phyloP scores from a whole-genome alignment of 2,113 vertebrate genomes.

The Thermophis baileyi region DNA sequence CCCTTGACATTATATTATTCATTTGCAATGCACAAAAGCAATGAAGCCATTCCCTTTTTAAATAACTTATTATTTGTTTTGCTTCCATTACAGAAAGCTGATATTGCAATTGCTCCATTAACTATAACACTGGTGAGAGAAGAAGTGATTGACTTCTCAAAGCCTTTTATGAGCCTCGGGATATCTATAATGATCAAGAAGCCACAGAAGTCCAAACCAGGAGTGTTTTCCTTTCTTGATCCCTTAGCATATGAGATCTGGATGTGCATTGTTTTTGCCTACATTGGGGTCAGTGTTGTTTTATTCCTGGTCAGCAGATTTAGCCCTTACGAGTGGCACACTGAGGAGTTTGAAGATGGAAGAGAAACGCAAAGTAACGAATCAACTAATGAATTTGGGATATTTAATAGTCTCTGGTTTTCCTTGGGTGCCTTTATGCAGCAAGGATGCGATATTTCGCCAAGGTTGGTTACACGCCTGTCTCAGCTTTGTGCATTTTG shows the following conservation, averaged over 20 bases:
- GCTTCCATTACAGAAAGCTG: slow-evolving; percentile 88
- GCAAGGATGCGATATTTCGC: slow-evolving; percentile 95
- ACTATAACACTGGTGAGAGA: slow-evolving; percentile 98
- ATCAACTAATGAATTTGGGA: slow-evolving; percentile 99
- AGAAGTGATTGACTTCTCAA: slow-evolving; percentile 99
- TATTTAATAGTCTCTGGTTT: slow-evolving; percentile 99
- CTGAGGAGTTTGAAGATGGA: slow-evolving; percentile 97
- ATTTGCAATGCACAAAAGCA: slow-evolving; percentile 30
- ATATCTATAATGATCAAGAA: slow-evolving; percentile 99
- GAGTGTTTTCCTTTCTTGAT: slow-evolving; percentile 98
- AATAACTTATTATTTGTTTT: slow-evolving; percentile 41
- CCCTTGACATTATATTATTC: slow-evolving; percentile 35
- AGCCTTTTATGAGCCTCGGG: slow-evolving; percentile 98
- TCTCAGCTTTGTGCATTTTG: slow-evolving; percentile 81
- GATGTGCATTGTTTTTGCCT: slow-evolving; percentile 99
- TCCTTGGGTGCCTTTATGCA: slow-evolving; percentile 94
- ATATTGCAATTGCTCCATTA: slow-evolving; percentile 95
- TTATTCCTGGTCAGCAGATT: slow-evolving; percentile 99
- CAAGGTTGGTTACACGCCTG: slow-evolving; percentile 80
- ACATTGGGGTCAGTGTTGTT: slow-evolving; percentile 99
- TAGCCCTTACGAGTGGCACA: slow-evolving; percentile 99
- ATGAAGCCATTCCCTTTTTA: slow-evolving; percentile 21
- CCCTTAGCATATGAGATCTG: slow-evolving; percentile 99
- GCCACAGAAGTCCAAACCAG: slow-evolving; percentile 98
- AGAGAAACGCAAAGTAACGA: slow-evolving; percentile 97